Evolutionary conservation across 64 coral and sea anemone genomes (phyloP).

Genomic region (Acropora yongei): DNA sequence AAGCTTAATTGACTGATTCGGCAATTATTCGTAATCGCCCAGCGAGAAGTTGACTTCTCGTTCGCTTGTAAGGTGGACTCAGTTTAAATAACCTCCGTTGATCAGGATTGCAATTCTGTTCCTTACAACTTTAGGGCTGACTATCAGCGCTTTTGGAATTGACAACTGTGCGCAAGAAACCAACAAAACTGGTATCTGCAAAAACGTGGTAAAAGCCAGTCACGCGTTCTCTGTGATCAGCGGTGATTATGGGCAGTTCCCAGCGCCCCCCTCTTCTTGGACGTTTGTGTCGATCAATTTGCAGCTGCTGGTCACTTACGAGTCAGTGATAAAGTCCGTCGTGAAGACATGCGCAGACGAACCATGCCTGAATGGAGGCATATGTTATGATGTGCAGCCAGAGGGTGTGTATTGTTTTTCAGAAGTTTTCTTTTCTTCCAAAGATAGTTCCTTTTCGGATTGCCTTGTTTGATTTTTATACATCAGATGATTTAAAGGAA

Average conservation of each 20-base stretch:
- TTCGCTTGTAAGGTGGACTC: too few relatives aligned
- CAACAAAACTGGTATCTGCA: constrained; percentile 60
- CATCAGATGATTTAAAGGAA: too few relatives aligned
- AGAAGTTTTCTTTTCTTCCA: background rate
- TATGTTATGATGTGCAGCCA: constrained; percentile 57
- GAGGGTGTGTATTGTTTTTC: constrained; percentile 6
- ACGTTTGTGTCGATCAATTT: constrained; percentile 72
- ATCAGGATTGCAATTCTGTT: background rate
- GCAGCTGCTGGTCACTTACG: constrained; percentile 26
- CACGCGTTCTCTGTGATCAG: constrained; percentile 54
- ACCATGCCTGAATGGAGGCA: constrained; percentile 71
- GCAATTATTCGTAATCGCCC: too few relatives aligned
- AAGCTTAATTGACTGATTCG: too few relatives aligned
- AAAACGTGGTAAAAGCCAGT: constrained; percentile 20
- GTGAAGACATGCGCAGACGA: constrained; percentile 27
- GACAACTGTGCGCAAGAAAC: constrained; percentile 51
- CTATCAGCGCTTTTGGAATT: constrained; percentile 26
- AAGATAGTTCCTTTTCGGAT: too few relatives aligned
- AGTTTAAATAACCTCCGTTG: too few relatives aligned
- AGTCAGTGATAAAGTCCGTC: background rate
- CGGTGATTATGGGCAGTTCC: constrained; percentile 72
- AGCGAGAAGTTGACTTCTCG: too few relatives aligned
- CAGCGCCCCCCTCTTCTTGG: constrained; percentile 42
- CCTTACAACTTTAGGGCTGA: constrained; percentile 35
- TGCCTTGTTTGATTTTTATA: too few relatives aligned